Conservation (phyloP, 2,888 invertebrate genomes). For the Dynastes tityus region DNA sequence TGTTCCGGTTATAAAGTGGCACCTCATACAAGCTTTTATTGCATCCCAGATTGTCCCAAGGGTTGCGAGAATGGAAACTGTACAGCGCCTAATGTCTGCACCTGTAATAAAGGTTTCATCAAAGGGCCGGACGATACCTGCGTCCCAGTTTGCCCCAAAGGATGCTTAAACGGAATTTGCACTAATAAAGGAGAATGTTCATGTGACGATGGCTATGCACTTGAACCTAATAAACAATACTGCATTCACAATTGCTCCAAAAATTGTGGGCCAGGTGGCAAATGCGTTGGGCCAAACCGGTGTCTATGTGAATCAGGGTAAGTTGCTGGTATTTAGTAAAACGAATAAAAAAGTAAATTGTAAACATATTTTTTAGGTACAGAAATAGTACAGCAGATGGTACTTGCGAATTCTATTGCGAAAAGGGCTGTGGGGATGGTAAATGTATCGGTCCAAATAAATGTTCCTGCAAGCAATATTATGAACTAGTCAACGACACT, state of each 20-base stretch:
- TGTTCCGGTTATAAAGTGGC: constrained; percentile 81
- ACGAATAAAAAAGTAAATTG: background rate
- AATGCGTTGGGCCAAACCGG: constrained; percentile 73
- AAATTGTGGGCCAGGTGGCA: constrained; percentile 73
- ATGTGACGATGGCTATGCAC: constrained; percentile 76
- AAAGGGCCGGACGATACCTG: constrained; percentile 73
- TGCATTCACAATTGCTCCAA: constrained; percentile 76
- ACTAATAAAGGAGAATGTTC: constrained; percentile 75
- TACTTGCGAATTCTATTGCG: constrained; percentile 66
- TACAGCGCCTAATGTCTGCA: constrained; percentile 78
- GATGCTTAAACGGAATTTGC: constrained; percentile 80
- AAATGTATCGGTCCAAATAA: constrained; percentile 72
- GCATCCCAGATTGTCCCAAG: constrained; percentile 77
- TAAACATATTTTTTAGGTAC: constrained; percentile 67
- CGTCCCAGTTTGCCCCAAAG: constrained; percentile 79
- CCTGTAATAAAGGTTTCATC: constrained; percentile 76
- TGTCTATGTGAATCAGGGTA: constrained; percentile 75
- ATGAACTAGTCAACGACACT: constrained; percentile 58
- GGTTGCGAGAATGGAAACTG: constrained; percentile 82
- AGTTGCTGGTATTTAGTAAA: constrained; percentile 57
- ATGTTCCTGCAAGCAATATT: constrained; percentile 71
- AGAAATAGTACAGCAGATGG: constrained; percentile 56
- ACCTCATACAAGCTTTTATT: constrained; percentile 73
- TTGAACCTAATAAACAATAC: constrained; percentile 74
- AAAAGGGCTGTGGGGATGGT: constrained; percentile 68